phyloP scores from a whole-genome alignment of 2,888 invertebrate species.

The Yponomeuta malinellus region DNA sequence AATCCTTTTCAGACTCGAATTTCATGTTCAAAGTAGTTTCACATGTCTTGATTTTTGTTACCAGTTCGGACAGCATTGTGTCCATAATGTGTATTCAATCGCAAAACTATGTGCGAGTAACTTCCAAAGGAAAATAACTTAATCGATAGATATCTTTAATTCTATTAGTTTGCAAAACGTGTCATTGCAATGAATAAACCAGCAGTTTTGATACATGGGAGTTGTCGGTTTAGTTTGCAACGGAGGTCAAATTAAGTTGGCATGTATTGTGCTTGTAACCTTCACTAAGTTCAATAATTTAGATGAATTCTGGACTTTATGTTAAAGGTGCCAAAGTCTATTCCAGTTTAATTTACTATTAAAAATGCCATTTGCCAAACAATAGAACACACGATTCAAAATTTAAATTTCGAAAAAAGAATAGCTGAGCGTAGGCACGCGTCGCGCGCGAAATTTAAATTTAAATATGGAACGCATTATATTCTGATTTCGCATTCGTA shows the following conservation, averaged over 20 bases:
- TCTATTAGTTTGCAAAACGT: constrained; percentile 8
- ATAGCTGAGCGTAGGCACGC: constrained; percentile 31
- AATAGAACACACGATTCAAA: constrained; percentile 71
- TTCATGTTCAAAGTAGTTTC: not conserved
- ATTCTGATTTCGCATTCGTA: constrained; percentile 65
- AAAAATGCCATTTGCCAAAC: constrained; percentile 67
- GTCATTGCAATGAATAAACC: constrained; percentile 4
- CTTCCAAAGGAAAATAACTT: not conserved
- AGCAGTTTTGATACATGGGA: not conserved
- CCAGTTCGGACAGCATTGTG: too few relatives aligned
- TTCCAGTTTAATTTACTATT: constrained; percentile 21
- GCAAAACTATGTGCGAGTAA: not conserved
- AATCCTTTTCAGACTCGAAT: not conserved
- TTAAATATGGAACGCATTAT: constrained; percentile 64
- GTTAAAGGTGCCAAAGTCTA: not conserved
- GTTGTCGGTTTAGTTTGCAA: not conserved
- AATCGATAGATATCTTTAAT: not conserved
- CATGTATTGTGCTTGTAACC: constrained; percentile 27
- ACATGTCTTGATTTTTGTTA: not conserved
- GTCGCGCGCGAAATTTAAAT: constrained; percentile 57
- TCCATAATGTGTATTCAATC: not conserved
- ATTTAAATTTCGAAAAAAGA: constrained; percentile 57
- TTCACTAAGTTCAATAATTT: constrained; percentile 37
- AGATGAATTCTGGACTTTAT: not conserved
- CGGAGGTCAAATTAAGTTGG: constrained; percentile 35